Base-by-base conservation (phyloP, 2,797 vertebrate genomes). In the Coendou prehensilis region DNA sequence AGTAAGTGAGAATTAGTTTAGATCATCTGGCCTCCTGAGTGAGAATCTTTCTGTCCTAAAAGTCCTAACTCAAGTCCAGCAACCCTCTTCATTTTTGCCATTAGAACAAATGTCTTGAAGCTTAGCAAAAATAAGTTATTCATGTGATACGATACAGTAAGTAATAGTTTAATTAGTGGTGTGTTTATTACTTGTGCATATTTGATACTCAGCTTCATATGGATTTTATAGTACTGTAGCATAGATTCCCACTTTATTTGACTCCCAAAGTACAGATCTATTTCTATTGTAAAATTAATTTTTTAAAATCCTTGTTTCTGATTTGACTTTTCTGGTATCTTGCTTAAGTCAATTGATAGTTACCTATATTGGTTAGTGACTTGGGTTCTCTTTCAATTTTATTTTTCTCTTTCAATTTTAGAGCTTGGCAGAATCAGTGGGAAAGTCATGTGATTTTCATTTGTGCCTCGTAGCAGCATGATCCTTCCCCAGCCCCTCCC, bases 381-480 rank as follows among this genome's bases (percentile, higher is more conserved):
- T 83, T 92, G 52, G 8, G 61, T 91, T 87, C 64, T 52, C 50
- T 91, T 89, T 18, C 17, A 82, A 81, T 95, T 95, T 88, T 79
- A 97, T n/a, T n/a, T n/a, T 91, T 87, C 64, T 52, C 50, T 91
- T 89, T 18, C 17, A 82, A 81, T 95, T 95, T 88, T 79, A 97
- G 98, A 97, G 96, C 28, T 80, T 98, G 83, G 82, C 76, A 89
- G 96, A 98, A 94, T 92, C 87, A 87, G 37, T 96, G 85, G 79
- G 73, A 23, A 96, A 79, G 45, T 91, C 87, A 7, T 90, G 50
- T 95, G 81, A 81, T 52, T 85, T 97, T 93, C 91, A 76, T 20
- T 81, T 96, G 84, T 95, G 91, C 59, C 92, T 97, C 94, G 93
- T 97, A 98, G 97, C 93, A 93, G n/a, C 22, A 14, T 22, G 0